Percentiles rank a stretch among this genome's conserved stretches.
phyloP scores from a whole-genome alignment of 1,140 invertebrate species.

The Plodia interpunctella region DNA sequence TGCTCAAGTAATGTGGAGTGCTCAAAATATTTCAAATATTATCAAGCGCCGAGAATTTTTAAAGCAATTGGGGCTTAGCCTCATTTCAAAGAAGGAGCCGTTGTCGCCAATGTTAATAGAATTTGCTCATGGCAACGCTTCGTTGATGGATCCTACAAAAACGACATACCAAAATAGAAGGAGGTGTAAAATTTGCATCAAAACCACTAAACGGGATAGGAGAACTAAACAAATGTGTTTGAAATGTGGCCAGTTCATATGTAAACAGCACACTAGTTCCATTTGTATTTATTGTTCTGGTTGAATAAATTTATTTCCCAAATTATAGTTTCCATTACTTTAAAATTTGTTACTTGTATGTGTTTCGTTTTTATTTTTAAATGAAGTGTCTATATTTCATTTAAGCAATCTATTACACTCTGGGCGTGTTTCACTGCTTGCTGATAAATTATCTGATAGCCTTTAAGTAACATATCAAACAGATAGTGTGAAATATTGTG shows the following conservation, averaged over 20 bases:
- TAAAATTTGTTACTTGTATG: too few relatives aligned
- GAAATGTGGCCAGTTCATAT: constrained; percentile 55
- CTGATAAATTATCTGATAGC: too few relatives aligned
- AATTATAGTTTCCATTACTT: neutral
- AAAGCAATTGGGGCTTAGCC: constrained; percentile 53
- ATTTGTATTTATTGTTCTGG: constrained; percentile 25
- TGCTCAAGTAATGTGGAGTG: constrained; percentile 67
- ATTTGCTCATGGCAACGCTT: constrained; percentile 14
- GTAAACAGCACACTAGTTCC: constrained; percentile 61
- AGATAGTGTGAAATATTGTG: too few relatives aligned
- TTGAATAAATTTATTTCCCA: constrained; percentile 8
- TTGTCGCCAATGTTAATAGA: constrained; percentile 17
- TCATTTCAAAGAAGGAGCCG: constrained; percentile 42
- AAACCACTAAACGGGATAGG: constrained; percentile 44
- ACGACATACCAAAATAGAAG: constrained; percentile 32
- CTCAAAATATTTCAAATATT: constrained; percentile 37
- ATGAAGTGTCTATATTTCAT: constrained; percentile 21
- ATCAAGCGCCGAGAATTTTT: constrained; percentile 62
- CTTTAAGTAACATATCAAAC: too few relatives aligned
- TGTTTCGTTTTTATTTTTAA: neutral
- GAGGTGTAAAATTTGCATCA: constrained; percentile 54
- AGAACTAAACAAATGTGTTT: constrained; percentile 56
- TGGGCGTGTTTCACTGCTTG: too few relatives aligned
- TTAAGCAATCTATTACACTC: neutral
- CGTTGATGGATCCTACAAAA: constrained; percentile 3